Percentiles rank a stretch among this genome's conserved stretches.
Evolutionary conservation across 2,888 invertebrate species (phyloP).

Genomic region (Caenorhabditis zanzibari): DNA sequence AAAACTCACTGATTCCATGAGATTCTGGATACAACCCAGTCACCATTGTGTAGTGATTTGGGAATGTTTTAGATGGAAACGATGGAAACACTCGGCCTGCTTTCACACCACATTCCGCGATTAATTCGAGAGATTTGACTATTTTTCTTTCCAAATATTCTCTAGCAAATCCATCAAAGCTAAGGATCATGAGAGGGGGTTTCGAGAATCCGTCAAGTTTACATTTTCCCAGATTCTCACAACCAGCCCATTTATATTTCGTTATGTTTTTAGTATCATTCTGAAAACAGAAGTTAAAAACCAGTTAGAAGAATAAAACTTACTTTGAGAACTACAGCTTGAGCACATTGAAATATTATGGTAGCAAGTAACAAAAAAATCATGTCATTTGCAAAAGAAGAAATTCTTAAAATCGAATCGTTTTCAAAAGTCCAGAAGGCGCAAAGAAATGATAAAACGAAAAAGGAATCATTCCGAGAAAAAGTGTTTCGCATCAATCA

Average conservation of each 20-base stretch:
- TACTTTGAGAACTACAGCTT: neutral
- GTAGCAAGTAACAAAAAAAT: neutral
- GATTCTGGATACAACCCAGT: constrained; percentile 81
- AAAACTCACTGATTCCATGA: constrained; percentile 74
- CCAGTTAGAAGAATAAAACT: neutral
- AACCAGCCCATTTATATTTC: constrained; percentile 42
- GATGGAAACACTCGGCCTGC: constrained; percentile 80
- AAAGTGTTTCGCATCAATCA: constrained; percentile 24
- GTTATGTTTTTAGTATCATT: neutral
- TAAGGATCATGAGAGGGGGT: constrained; percentile 65
- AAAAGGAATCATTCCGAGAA: constrained; percentile 7
- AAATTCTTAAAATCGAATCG: neutral
- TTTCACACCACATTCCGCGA: constrained; percentile 77
- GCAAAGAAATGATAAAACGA: neutral
- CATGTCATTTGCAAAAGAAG: neutral
- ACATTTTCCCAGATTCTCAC: constrained; percentile 58
- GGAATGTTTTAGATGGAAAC: constrained; percentile 83
- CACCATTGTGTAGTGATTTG: constrained; percentile 83
- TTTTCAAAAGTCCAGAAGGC: neutral
- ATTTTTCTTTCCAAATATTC: constrained; percentile 77
- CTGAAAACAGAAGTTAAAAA: constrained; percentile 4
- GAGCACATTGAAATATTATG: neutral
- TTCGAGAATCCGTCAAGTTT: constrained; percentile 58
- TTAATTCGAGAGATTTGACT: constrained; percentile 74
- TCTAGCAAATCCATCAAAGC: constrained; percentile 79